These are phyloP conservation scores for Aythya baeri DNA, from an alignment of 2,113 vertebrate species.

Conservation along the genomic window DNA sequence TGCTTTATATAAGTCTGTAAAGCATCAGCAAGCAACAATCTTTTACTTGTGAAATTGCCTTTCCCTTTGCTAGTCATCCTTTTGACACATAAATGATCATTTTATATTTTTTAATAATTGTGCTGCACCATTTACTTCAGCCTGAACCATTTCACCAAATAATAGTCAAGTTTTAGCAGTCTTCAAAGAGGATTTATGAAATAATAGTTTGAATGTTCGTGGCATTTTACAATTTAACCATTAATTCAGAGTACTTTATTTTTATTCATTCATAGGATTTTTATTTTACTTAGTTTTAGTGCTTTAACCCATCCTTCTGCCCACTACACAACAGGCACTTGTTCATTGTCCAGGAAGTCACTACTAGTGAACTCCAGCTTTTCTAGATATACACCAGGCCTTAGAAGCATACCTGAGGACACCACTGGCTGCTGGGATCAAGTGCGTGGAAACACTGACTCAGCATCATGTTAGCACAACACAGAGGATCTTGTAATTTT, in stretches of 20 bases:
- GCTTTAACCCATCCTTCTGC: neutral
- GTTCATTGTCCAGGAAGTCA: neutral
- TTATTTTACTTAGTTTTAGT: neutral
- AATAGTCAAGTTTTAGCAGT: neutral
- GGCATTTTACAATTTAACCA: constrained; percentile 18
- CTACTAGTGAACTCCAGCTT: neutral
- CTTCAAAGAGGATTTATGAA: constrained; percentile 36
- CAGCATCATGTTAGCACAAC: neutral
- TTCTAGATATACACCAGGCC: neutral
- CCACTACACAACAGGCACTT: neutral
- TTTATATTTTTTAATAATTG: constrained; percentile 48
- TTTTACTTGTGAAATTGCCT: constrained; percentile 22
- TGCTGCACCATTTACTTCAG: constrained; percentile 31
- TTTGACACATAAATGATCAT: constrained; percentile 33
- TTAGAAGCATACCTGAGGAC: neutral
- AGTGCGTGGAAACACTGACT: neutral
- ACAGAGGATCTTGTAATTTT: neutral
- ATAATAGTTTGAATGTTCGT: constrained; percentile 3
- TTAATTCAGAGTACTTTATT: neutral
- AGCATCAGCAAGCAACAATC: constrained; percentile 15
- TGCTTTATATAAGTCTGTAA: constrained; percentile 9
- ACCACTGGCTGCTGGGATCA: neutral
- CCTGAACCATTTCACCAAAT: constrained; percentile 12
- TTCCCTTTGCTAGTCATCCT: constrained; percentile 5
- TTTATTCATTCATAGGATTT: neutral